These are phyloP conservation scores for Oxyscelio sp. DNA, from an alignment of 2,888 invertebrate species.

Conservation along the genomic window DNA sequence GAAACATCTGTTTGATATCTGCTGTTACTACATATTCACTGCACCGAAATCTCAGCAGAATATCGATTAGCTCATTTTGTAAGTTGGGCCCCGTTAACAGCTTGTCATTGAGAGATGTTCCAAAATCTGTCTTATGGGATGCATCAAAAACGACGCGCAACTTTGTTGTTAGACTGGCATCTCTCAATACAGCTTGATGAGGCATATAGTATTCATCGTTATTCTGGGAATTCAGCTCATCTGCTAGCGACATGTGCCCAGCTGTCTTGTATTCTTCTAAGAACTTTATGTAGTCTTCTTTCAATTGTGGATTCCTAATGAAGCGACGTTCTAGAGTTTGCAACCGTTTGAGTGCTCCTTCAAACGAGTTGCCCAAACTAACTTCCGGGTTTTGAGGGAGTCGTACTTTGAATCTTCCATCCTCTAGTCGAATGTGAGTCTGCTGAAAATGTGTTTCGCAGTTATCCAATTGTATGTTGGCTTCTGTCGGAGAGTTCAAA, in stretches of 20 bases:
- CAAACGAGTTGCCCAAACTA: too few relatives aligned
- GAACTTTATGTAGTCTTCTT: too few relatives aligned
- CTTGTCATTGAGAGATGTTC: too few relatives aligned
- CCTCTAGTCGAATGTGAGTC: not conserved
- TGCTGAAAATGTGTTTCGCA: slow-evolving; percentile 1
- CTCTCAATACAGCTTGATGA: slow-evolving; percentile 25
- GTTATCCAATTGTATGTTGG: not conserved
- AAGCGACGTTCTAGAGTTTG: too few relatives aligned
- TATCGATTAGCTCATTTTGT: slow-evolving; percentile 37
- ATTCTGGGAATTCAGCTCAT: not conserved
- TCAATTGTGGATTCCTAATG: too few relatives aligned
- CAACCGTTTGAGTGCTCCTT: too few relatives aligned
- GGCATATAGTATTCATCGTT: slow-evolving; percentile 12
- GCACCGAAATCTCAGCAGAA: slow-evolving; percentile 10
- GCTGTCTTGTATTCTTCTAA: not conserved
- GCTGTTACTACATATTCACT: too few relatives aligned
- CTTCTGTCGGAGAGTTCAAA: not conserved
- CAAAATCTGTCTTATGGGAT: too few relatives aligned
- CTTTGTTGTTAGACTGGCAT: slow-evolving; percentile 38
- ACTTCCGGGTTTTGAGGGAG: too few relatives aligned
- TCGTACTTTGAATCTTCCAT: too few relatives aligned
- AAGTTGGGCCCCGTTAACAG: slow-evolving; percentile 1
- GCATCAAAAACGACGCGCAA: too few relatives aligned
- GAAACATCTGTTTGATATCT: slow-evolving; percentile 4
- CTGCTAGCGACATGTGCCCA: not conserved